Conservation (phyloP, 2,888 invertebrate genomes). For the Drosophila nigricruria region DNA sequence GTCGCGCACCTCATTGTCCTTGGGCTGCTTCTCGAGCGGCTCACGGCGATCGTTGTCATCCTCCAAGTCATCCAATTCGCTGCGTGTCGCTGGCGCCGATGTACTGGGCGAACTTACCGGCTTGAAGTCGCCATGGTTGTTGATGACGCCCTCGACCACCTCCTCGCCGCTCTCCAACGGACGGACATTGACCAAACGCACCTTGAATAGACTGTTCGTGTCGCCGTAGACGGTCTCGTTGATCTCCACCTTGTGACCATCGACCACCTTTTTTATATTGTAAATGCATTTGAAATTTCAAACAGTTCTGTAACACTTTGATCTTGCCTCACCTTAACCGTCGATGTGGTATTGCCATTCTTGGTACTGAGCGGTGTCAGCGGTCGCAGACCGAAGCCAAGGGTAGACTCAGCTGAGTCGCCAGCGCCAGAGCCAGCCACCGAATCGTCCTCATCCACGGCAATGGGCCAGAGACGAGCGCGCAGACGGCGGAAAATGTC, state of each 20-base stretch:
- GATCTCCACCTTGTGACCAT: constrained; percentile 87
- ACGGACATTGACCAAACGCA: constrained; percentile 86
- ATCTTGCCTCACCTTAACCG: constrained; percentile 81
- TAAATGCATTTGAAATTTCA: constrained; percentile 1
- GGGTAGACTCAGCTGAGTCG: constrained; percentile 40
- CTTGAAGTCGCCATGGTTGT: constrained; percentile 41
- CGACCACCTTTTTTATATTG: constrained; percentile 85
- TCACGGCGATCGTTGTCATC: constrained; percentile 74
- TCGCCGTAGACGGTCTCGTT: constrained; percentile 87
- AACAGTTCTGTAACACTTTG: constrained; percentile 2
- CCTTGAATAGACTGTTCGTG: constrained; percentile 84
- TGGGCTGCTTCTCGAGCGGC: constrained; percentile 69
- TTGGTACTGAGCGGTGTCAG: constrained; percentile 60
- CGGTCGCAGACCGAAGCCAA: constrained; percentile 50
- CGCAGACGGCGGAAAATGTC: constrained; percentile 84
- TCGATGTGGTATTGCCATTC: constrained; percentile 84
- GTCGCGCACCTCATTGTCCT: constrained; percentile 83
- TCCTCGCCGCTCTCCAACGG: constrained; percentile 85
- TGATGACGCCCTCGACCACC: constrained; percentile 63
- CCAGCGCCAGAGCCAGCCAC: constrained; percentile 27
- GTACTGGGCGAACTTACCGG: constrained; percentile 44
- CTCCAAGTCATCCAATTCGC: constrained; percentile 63
- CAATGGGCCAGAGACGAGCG: constrained; percentile 76
- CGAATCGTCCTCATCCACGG: constrained; percentile 42
- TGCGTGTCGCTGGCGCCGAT: constrained; percentile 45